Percentiles rank a stretch among this genome's conserved stretches.
Evolutionary conservation across 2,113 vertebrate genomes (phyloP).

Genomic region (Hoplias malabaricus): DNA sequence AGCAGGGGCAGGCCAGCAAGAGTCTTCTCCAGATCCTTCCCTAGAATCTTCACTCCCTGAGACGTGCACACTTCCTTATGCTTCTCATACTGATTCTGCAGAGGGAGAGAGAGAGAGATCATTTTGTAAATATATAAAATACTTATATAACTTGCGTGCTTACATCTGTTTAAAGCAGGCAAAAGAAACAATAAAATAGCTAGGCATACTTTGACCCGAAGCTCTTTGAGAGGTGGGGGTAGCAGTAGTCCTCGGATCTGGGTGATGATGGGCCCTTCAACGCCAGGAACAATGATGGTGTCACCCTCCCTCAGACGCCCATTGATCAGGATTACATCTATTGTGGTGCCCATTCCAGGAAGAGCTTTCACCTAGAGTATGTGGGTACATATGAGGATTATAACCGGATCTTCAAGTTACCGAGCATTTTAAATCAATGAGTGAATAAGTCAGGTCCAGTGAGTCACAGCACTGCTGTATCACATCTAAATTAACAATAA

Average conservation of each 20-base stretch:
- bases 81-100: constrained; percentile 94
- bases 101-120: not conserved
- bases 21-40: constrained; percentile 95
- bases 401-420: not conserved
- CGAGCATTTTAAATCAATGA: not conserved
- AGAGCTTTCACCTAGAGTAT: constrained; percentile 90
- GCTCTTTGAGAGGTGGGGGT: constrained; percentile 94
- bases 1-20: constrained; percentile 92
- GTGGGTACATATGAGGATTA: not conserved
- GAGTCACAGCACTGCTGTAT: too few species aligned
- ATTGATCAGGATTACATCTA: constrained; percentile 97
- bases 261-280: constrained; percentile 96
- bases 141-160: not conserved
- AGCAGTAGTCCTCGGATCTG: constrained; percentile 94
- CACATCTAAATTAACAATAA: too few species aligned
- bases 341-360: constrained; percentile 97
- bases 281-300: constrained; percentile 94
- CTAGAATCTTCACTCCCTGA: constrained; percentile 97
- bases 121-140: not conserved
- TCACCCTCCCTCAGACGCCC: constrained; percentile 88
- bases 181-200: not conserved
- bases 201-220: constrained; percentile 86
- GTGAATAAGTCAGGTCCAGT: not conserved
- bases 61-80: constrained; percentile 93
- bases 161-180: not conserved